phyloP scores from a whole-genome alignment of 2,888 invertebrate species.

The Synanthedon tipuliformis region DNA sequence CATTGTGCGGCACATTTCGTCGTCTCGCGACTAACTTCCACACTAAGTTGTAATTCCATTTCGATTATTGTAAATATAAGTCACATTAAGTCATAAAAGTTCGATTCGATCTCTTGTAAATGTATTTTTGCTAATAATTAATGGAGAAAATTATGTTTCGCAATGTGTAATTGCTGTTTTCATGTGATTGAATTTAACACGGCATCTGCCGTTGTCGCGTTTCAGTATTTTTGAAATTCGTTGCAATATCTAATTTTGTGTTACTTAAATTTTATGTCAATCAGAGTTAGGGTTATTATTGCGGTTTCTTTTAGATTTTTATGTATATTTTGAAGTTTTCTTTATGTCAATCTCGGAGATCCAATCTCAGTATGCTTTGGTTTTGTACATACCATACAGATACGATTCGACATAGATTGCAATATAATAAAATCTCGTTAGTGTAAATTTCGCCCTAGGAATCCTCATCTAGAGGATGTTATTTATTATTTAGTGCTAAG shows the following conservation, averaged over 20 bases:
- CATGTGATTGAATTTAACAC: constrained; percentile 20
- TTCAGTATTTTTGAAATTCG: constrained; percentile 41
- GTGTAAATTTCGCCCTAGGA: constrained; percentile 63
- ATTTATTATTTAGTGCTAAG: constrained; percentile 70
- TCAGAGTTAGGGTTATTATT: constrained; percentile 52
- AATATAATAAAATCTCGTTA: constrained; percentile 61
- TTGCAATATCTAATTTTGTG: constrained; percentile 59
- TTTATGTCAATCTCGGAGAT: constrained; percentile 59
- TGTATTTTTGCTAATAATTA: constrained; percentile 57
- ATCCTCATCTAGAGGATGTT: constrained; percentile 54
- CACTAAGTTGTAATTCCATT: constrained; percentile 65
- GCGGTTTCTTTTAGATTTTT: constrained; percentile 40
- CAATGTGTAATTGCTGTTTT: constrained; percentile 20
- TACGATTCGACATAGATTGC: constrained; percentile 50
- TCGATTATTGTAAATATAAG: constrained; percentile 68
- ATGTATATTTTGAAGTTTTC: constrained; percentile 61
- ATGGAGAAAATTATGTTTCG: constrained; percentile 1
- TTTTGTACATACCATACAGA: constrained; percentile 50
- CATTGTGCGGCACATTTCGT: no score
- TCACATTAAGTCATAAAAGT: constrained; percentile 64
- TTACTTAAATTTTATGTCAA: constrained; percentile 63
- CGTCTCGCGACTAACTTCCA: constrained; percentile 54
- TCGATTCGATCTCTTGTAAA: constrained; percentile 70
- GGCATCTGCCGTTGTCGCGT: neutral
- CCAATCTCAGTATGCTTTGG: constrained; percentile 55